Evolutionary conservation across 1,140 invertebrate species (phyloP), one percentile per base, ranked within the genome.

Genomic region (Philaenus spumarius): DNA sequence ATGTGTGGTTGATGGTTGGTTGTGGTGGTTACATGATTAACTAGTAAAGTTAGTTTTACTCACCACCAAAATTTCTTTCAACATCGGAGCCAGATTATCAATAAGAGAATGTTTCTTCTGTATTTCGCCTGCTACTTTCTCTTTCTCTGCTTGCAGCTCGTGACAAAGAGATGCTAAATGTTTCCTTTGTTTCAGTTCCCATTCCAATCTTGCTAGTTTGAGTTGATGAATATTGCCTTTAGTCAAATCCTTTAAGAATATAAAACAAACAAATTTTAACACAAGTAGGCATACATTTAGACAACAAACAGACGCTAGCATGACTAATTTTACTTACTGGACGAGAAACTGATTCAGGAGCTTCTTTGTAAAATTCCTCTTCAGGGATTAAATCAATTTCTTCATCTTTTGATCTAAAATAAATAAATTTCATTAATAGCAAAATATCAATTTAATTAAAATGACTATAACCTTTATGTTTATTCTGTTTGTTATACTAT

Each of bases 151-250:
- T 34, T 89, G 80, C 7, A 94, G 73, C 63, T 87, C 80, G 66
- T 85, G 84, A 64, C 90, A 89, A 15, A 89, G 76, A 40, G 82
- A 78, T 11, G 92, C 81, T 17, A 94, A 73, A 64, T 91, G 82
- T 72, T 93, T 91, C 34, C 95, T 78, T 70, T 96, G 88, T n/a
- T 85, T 83, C 15, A 96, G 75, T 71, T 97, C 95, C 84, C 90
- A 96, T 69, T 97, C 89, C 6, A 98, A 73, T 59, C 92, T 82
- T 43, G 92, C 90, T 51, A 97, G 72, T 68, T 87, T 86, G 51
- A 87, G 73, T 67, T 90, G 83, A 77, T 98, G 93, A 42, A 79
- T 71, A 78, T 90, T 81, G 56, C 72, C 72, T 64, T 80, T 78
- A 15, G 85, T 87, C 30, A 81, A 64, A 59, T 83, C 78, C 85